phyloP scores from a whole-genome alignment of 2,888 invertebrate genomes.

The Cantharis nigra region DNA sequence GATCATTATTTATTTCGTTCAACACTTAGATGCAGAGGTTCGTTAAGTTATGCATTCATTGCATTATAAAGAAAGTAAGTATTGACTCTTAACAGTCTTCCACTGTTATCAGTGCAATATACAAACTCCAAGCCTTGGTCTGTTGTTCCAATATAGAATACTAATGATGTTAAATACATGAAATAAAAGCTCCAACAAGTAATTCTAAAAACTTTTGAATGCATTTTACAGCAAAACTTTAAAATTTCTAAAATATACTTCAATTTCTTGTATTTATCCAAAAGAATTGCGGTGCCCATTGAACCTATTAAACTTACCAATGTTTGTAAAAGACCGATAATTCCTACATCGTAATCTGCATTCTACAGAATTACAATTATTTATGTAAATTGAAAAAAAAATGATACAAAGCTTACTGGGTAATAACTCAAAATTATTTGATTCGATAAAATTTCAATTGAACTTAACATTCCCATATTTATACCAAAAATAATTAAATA shows the following conservation, averaged over 20 bases:
- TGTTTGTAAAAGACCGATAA: not conserved
- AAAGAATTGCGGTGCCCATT: not conserved
- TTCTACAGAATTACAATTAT: not conserved
- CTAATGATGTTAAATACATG: too few species aligned
- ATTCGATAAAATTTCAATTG: not conserved
- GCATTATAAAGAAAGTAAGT: too few species aligned
- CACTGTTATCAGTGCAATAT: too few species aligned
- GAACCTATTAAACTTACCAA: not conserved
- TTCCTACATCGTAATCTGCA: not conserved
- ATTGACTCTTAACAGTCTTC: too few species aligned
- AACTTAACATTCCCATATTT: not conserved
- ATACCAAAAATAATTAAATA: not conserved
- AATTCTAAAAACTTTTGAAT: too few species aligned
- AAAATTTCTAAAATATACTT: not conserved
- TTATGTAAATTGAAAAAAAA: not conserved
- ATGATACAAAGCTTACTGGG: not conserved
- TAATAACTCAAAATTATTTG: not conserved
- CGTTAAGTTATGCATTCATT: too few species aligned
- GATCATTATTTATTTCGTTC: too few species aligned
- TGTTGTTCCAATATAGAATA: not conserved
- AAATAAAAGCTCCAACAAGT: too few species aligned
- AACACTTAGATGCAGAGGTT: too few species aligned
- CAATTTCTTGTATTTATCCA: not conserved
- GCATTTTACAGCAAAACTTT: too few species aligned
- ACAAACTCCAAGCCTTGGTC: not conserved